A percentile compares a stretch with the other conserved stretches of the same genome.
Evolutionary conservation across 1,140 invertebrate genomes (phyloP).

Genomic region (Mamestra configurata): DNA sequence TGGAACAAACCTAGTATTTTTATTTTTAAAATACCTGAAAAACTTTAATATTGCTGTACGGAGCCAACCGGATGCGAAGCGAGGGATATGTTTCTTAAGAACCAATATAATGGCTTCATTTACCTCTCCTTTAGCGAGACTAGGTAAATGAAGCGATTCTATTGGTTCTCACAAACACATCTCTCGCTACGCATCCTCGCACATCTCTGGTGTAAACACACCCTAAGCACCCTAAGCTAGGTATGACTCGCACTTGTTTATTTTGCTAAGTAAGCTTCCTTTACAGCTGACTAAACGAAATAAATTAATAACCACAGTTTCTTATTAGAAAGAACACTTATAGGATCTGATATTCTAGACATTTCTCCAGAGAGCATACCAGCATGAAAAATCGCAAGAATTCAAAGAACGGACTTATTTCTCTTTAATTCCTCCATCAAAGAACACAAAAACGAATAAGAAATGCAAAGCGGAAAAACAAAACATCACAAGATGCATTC

Average conservation of each 20-base stretch:
- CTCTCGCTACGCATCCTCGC: no score
- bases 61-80: no score
- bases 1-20: no score
- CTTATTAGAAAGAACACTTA: background rate
- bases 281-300: background rate
- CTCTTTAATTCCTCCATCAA: conserved; percentile 65
- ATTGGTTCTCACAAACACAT: no score
- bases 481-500: conserved; percentile 76
- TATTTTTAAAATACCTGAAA: no score
- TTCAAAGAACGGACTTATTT: conserved; percentile 36
- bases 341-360: background rate
- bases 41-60: no score
- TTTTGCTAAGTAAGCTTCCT: background rate
- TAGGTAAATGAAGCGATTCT: no score
- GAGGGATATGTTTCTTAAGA: no score
- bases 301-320: background rate
- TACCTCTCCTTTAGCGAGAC: no score
- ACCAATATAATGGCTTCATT: no score
- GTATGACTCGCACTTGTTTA: background rate
- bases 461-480: conserved; percentile 63
- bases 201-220: no score
- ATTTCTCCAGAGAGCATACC: conserved; percentile 21
- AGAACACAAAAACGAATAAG: conserved; percentile 67
- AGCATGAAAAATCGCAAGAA: conserved; percentile 20
- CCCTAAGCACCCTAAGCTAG: background rate